phyloP scores from a whole-genome alignment of 2,888 invertebrate species.

The Athrips mouffetella region DNA sequence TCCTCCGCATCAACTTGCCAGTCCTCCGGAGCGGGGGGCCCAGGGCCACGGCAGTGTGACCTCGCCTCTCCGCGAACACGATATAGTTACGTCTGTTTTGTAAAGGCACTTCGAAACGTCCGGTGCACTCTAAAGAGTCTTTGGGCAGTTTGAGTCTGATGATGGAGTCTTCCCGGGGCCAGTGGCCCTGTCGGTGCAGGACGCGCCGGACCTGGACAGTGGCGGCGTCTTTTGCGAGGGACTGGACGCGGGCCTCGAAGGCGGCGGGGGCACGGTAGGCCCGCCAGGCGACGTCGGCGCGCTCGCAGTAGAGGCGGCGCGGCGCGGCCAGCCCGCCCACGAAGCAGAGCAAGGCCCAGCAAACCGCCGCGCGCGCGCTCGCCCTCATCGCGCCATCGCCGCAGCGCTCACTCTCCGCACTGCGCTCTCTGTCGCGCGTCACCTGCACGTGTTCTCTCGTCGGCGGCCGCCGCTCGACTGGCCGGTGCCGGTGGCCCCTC shows the following conservation, averaged over 20 bases:
- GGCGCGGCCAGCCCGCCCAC: constrained; percentile 42
- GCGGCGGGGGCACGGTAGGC: constrained; percentile 73
- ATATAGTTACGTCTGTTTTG: constrained; percentile 68
- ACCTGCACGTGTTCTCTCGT: constrained; percentile 47
- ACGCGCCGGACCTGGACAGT: constrained; percentile 66
- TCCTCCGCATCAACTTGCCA: constrained; percentile 61
- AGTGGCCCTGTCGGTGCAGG: constrained; percentile 62
- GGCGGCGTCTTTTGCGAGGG: constrained; percentile 62
- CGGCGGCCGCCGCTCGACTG: constrained; percentile 74
- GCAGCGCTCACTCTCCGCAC: constrained; percentile 45
- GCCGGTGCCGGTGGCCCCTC: too few species aligned
- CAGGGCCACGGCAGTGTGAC: constrained; percentile 66
- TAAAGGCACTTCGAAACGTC: constrained; percentile 70
- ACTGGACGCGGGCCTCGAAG: constrained; percentile 72
- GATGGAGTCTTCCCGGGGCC: constrained; percentile 62
- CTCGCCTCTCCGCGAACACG: constrained; percentile 70
- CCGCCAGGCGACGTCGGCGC: constrained; percentile 75
- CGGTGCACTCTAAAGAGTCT: constrained; percentile 56
- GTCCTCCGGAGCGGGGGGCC: constrained; percentile 69
- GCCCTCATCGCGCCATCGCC: constrained; percentile 75
- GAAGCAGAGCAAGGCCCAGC: constrained; percentile 68
- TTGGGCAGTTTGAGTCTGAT: constrained; percentile 57
- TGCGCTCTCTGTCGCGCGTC: constrained; percentile 29
- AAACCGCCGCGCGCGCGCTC: constrained; percentile 70
- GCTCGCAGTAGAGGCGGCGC: constrained; percentile 72